phyloP scores from a whole-genome alignment of 2,113 vertebrate species.

The Daubentonia madagascariensis region DNA sequence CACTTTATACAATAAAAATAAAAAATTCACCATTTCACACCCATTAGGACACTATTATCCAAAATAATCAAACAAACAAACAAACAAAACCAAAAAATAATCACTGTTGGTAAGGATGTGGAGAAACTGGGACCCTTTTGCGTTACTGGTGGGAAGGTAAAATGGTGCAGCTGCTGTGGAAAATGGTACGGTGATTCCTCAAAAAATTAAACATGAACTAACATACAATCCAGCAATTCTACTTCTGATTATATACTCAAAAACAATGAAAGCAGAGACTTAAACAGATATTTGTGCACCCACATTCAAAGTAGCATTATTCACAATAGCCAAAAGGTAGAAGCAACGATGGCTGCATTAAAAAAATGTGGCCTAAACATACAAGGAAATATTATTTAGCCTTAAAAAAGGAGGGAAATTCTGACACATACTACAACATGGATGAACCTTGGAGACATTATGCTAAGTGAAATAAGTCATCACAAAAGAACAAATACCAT shows the following conservation, averaged over 20 bases:
- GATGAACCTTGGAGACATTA: not conserved
- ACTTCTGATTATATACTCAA: not conserved
- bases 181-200: not conserved
- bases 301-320: not conserved
- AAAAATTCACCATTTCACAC: not conserved
- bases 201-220: not conserved
- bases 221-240: not conserved
- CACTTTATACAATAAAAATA: not conserved
- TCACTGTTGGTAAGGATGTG: not conserved
- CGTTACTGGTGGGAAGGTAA: not conserved
- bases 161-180: not conserved
- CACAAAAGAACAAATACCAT: not conserved
- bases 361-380: not conserved
- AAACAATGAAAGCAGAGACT: not conserved
- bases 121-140: not conserved
- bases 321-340: not conserved
- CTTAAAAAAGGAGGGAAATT: not conserved
- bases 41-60: not conserved
- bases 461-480: not conserved
- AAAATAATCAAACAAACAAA: not conserved
- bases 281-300: not conserved
- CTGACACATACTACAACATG: not conserved
- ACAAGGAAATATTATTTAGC: not conserved
- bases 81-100: not conserved
- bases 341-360: not conserved